Conservation (phyloP, 1,140 invertebrate genomes). For the Caenorhabditis inopinata region DNA sequence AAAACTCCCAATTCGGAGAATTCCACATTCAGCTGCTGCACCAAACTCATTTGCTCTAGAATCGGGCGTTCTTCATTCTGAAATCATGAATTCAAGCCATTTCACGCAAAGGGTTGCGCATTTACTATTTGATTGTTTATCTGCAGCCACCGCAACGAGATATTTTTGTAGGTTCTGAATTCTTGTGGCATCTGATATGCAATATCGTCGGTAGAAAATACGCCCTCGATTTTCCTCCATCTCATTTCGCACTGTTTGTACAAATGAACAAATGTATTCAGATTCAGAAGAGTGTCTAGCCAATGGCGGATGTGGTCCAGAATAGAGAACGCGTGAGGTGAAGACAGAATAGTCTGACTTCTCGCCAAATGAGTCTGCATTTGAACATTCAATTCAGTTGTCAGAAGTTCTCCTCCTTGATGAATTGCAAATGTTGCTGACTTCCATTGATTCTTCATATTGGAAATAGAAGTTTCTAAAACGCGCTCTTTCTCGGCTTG, state of each 20-base stretch:
- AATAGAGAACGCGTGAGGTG: slow-evolving; percentile 18
- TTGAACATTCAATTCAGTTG: slow-evolving; percentile 9
- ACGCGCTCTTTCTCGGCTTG: slow-evolving; percentile 3
- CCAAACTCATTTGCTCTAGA: slow-evolving; percentile 6
- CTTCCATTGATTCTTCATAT: slow-evolving; percentile 27
- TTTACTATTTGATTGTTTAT: slow-evolving; percentile 18
- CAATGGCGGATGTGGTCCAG: slow-evolving; percentile 15
- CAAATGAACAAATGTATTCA: slow-evolving; percentile 35
- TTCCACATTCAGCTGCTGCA: not conserved
- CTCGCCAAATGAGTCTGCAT: slow-evolving; percentile 29
- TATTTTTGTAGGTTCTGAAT: slow-evolving; percentile 49
- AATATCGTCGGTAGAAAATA: slow-evolving; percentile 35
- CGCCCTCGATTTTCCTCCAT: slow-evolving; percentile 32
- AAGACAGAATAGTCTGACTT: slow-evolving; percentile 20
- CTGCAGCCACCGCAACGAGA: slow-evolving; percentile 19
- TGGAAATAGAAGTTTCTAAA: not conserved
- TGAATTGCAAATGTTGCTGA: not conserved
- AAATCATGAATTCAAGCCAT: not conserved
- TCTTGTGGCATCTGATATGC: slow-evolving; percentile 51
- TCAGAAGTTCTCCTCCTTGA: slow-evolving; percentile 19
- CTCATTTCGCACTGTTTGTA: not conserved
- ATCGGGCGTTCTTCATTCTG: slow-evolving; percentile 29
- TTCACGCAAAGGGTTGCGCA: not conserved
- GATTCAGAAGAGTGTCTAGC: slow-evolving; percentile 28
- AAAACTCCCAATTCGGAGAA: slow-evolving; percentile 1